Conservation (phyloP, 2,888 invertebrate species). For the Tinea semifulvella region DNA sequence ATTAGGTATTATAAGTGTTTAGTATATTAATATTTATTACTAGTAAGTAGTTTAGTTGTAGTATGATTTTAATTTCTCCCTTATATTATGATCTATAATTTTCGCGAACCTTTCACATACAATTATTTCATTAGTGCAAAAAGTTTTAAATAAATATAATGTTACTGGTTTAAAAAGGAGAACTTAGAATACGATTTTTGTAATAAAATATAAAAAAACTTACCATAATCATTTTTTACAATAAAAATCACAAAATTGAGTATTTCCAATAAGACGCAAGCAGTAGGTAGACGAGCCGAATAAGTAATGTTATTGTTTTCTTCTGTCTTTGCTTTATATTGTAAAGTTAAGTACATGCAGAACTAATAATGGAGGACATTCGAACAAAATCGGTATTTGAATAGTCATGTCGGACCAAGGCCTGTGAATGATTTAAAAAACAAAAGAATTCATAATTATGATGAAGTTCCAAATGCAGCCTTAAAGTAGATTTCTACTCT, state of each 20-base stretch:
- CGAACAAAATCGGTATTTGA: constrained; percentile 36
- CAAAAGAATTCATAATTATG: constrained; percentile 53
- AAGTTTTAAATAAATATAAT: no score
- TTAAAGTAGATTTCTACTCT: neutral
- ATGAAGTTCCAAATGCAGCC: neutral
- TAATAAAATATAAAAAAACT: neutral
- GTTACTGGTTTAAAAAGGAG: no score
- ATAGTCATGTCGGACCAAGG: constrained; percentile 37
- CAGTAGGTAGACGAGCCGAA: neutral
- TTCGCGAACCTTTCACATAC: no score
- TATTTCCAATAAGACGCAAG: neutral
- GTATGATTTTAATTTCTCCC: no score
- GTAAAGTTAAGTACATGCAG: constrained; percentile 10
- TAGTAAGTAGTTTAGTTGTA: no score
- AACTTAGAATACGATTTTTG: no score
- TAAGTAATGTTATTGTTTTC: neutral
- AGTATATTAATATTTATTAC: no score
- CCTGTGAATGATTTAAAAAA: constrained; percentile 37
- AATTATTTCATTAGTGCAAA: no score
- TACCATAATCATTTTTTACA: constrained; percentile 6
- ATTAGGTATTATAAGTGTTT: no score
- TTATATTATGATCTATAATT: no score
- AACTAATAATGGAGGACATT: constrained; percentile 9
- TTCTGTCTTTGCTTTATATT: constrained; percentile 7
- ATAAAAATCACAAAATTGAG: neutral